phyloP scores from a whole-genome alignment of 1,140 invertebrate species.

The Cheumatopsyche charites region DNA sequence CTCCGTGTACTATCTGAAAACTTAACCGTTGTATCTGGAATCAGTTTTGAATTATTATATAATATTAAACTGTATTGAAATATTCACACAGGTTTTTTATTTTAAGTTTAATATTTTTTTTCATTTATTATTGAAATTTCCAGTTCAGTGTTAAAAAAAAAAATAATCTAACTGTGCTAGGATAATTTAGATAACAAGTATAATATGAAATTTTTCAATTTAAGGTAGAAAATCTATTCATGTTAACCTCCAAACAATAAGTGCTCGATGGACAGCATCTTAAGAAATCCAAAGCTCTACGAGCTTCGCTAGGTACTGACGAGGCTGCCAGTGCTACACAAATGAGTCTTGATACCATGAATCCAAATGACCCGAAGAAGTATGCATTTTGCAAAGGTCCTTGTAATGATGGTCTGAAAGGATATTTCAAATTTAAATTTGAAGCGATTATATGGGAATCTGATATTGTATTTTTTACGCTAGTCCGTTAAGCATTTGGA shows the following conservation, averaged over 20 bases:
- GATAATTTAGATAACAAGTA: conserved; percentile 17
- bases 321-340: conserved; percentile 40
- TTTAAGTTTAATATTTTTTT: neutral
- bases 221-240: too few species aligned
- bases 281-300: conserved; percentile 27
- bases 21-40: conserved; percentile 60
- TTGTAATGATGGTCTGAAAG: conserved; percentile 33
- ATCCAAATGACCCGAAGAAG: conserved; percentile 45
- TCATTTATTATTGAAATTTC: neutral
- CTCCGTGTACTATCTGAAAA: conserved; percentile 58
- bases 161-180: neutral
- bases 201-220: neutral
- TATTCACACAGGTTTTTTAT: neutral
- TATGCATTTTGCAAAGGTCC: conserved; percentile 37
- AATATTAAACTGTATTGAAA: neutral
- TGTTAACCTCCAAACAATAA: conserved; percentile 44
- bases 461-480: conserved; percentile 55
- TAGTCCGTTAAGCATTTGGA: conserved; percentile 69
- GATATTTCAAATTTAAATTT: conserved; percentile 1
- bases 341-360: conserved; percentile 41
- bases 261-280: conserved; percentile 37
- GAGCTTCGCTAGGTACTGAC: conserved; percentile 42
- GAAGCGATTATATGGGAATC: neutral
- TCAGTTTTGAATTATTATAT: neutral
- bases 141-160: neutral